These are phyloP conservation scores for Chionodraco myersi DNA, from an alignment of 2,113 vertebrate genomes.

Conservation along the genomic window DNA sequence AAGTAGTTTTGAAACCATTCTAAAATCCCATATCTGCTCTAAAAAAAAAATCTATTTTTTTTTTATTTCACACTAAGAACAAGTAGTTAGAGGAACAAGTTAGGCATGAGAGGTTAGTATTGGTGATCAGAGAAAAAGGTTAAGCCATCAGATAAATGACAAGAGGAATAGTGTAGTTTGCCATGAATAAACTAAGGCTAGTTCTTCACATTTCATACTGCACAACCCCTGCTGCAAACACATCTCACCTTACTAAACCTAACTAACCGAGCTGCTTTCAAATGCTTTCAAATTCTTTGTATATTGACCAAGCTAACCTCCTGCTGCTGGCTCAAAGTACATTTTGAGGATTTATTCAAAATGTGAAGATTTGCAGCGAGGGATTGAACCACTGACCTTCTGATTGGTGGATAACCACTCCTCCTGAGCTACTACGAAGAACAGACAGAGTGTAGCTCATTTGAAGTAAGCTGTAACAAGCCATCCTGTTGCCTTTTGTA, in stretches of 20 bases:
- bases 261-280: constrained; percentile 55
- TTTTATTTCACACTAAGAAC: no score
- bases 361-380: no score
- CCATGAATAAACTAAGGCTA: constrained; percentile 1
- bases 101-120: not conserved
- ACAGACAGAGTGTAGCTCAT: not conserved
- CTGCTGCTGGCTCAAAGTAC: constrained; percentile 22
- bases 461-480: not conserved
- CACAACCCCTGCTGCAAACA: constrained; percentile 24
- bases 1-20: no score
- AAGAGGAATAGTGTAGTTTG: not conserved
- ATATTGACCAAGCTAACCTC: constrained; percentile 13
- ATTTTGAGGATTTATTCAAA: not conserved
- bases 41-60: no score
- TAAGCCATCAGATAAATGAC: constrained; percentile 6
- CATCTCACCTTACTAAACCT: constrained; percentile 40
- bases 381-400: not conserved
- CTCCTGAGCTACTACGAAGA: no score
- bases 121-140: not conserved
- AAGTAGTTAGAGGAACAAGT: no score
- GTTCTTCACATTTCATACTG: constrained; percentile 45
- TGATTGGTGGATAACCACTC: no score
- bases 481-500: not conserved
- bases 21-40: no score
- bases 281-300: not conserved